phyloP scores from a whole-genome alignment of 2,888 invertebrate species.

The Polylopha cassiicola region DNA sequence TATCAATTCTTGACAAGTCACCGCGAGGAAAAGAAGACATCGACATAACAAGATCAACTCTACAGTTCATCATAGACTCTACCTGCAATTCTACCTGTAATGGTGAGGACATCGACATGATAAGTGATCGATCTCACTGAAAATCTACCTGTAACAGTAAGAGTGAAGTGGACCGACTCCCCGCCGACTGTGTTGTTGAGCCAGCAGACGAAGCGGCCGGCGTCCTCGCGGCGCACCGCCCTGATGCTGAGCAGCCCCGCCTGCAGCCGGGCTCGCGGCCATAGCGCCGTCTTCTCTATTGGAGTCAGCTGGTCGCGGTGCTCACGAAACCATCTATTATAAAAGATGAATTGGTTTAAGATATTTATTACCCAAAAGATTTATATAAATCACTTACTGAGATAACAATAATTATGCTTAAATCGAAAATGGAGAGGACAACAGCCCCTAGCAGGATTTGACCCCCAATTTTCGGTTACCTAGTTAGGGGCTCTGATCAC shows the following conservation, averaged over 20 bases:
- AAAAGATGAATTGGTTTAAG: neutral
- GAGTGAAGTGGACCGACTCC: constrained; percentile 85
- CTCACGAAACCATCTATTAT: constrained; percentile 84
- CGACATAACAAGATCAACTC: no score
- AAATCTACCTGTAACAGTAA: constrained; percentile 84
- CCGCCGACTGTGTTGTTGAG: constrained; percentile 93
- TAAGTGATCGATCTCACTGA: no score
- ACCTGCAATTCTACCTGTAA: no score
- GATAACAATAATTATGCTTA: constrained; percentile 28
- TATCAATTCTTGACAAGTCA: no score
- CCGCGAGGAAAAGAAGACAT: no score
- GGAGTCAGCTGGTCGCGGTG: constrained; percentile 83
- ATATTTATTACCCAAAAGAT: constrained; percentile 9
- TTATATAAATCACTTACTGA: no score
- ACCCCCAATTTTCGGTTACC: constrained; percentile 20
- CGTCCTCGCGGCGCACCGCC: constrained; percentile 85
- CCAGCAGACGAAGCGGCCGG: constrained; percentile 92
- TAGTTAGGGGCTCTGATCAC: no score
- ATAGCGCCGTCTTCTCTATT: constrained; percentile 77
- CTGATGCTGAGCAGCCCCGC: constrained; percentile 81
- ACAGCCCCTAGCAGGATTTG: constrained; percentile 10
- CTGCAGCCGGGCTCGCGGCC: constrained; percentile 46
- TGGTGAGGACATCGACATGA: no score
- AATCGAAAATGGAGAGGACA: constrained; percentile 23
- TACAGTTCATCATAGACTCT: no score